Base-by-base conservation (phyloP, 2,797 vertebrate species). In the Chrosomus eos region DNA sequence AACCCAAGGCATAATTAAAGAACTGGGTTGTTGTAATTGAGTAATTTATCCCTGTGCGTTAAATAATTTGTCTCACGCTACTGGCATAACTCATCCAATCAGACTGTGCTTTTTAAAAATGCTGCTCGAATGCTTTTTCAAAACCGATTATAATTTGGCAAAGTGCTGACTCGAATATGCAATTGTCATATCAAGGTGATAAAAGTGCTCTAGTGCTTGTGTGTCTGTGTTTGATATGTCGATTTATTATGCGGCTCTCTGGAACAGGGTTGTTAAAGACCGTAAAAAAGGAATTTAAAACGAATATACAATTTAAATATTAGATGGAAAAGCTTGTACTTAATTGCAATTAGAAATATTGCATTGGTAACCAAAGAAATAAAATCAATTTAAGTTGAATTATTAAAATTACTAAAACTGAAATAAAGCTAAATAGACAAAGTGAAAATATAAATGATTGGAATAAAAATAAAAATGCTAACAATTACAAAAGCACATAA, bases 11-110 rank as follows among this genome's bases (percentile, higher is more conserved):
- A 28, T 80, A 82, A 80, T 81, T 85, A 88, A 75, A 76, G 75
- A 31, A 19, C 40, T 75, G 80, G 74, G 31, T 43, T 80, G 62
- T 76, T 74, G 82, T 87, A 87, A 91, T 92, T 93, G 89, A 91
- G 88, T 88, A 88, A 88, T 90, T 90, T 91, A 67, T 71, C 83
- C 51, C 8, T 36, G 64, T 38, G 45, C n/a, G 9, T 68, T n/a
- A 36, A 40, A 66, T 88, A 62, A 88, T 80, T 85, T n/a, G 28
- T 71, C 78, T 67, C 58, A 73, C 71, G 33, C 70, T 55, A 68
- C 45, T 67, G 21, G 31, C 45, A 64, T 33, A 33, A 74, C 36
- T 77, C 18, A 60, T 55, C 43, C 40, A 43, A 33, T 36, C 28
- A 58, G 80, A 60, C n/a, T 72, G 33, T 38, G 84, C 18, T 51